A percentile compares a stretch with the other conserved stretches of the same genome.
Conservation (phyloP, 1,140 invertebrate genomes). For the Lutraria rhynchaena region DNA sequence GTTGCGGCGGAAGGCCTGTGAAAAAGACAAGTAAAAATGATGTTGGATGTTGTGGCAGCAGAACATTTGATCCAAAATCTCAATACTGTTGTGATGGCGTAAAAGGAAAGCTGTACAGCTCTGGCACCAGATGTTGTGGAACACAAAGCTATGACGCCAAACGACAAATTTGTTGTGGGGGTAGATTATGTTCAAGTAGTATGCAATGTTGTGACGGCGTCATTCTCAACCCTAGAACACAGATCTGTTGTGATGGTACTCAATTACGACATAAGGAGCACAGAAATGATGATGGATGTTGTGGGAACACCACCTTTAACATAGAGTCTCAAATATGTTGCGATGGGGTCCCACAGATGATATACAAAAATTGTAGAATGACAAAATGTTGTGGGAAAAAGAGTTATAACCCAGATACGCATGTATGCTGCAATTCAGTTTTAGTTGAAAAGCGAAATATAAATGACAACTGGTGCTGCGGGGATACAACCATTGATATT, state of each 20-base stretch:
- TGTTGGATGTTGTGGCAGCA: constrained; percentile 1
- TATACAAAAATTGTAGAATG: no score
- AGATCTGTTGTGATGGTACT: constrained; percentile 37
- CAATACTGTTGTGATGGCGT: constrained; percentile 22
- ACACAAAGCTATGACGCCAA: constrained; percentile 10
- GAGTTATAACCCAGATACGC: neutral
- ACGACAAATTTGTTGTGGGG: constrained; percentile 28
- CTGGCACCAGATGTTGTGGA: constrained; percentile 28
- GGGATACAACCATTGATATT: constrained; percentile 1
- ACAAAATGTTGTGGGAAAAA: constrained; percentile 22
- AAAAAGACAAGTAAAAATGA: constrained; percentile 7
- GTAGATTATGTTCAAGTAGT: constrained; percentile 16
- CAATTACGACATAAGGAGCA: neutral
- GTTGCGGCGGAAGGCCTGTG: constrained; percentile 1
- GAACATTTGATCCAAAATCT: constrained; percentile 13
- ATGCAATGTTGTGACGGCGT: constrained; percentile 13
- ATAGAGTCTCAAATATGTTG: constrained; percentile 22
- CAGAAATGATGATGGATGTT: constrained; percentile 7
- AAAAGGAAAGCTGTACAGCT: neutral
- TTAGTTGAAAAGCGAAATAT: neutral
- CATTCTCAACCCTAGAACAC: neutral
- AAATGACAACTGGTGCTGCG: constrained; percentile 39
- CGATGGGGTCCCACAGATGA: neutral
- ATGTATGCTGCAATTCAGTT: constrained; percentile 26
- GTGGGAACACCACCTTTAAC: constrained; percentile 24